Evolutionary conservation across 1,140 invertebrate genomes (phyloP).

Genomic region (Pararge aegeria): DNA sequence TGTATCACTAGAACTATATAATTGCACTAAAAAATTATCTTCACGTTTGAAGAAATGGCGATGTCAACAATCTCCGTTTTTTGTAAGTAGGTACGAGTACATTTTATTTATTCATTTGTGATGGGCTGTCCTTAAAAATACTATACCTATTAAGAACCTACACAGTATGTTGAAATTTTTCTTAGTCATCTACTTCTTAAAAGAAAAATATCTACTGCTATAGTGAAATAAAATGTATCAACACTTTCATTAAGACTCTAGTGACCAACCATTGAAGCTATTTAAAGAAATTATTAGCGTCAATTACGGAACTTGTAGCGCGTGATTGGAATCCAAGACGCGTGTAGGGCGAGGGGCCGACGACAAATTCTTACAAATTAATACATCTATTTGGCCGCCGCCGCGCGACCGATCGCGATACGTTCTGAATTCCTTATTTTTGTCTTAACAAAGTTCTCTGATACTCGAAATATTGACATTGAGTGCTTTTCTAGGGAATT

Average conservation of each 20-base stretch:
- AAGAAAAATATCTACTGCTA: too few species aligned
- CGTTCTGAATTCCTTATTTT: constrained; percentile 71
- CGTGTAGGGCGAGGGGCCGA: constrained; percentile 54
- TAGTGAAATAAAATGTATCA: too few species aligned
- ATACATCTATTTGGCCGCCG: constrained; percentile 68
- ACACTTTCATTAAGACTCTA: constrained; percentile 15
- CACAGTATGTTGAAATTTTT: too few species aligned
- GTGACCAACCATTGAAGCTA: constrained; percentile 40
- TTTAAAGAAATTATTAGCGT: constrained; percentile 78
- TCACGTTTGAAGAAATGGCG: too few species aligned
- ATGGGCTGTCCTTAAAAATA: too few species aligned
- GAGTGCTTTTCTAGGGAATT: constrained; percentile 26
- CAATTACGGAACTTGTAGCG: constrained; percentile 76
- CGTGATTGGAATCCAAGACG: constrained; percentile 74
- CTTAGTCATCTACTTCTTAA: too few species aligned
- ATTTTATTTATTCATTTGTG: too few species aligned
- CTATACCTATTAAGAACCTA: too few species aligned
- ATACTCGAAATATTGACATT: constrained; percentile 38
- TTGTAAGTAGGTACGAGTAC: too few species aligned
- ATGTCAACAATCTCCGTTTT: too few species aligned
- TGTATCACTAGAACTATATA: too few species aligned
- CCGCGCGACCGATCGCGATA: constrained; percentile 58
- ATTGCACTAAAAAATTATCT: too few species aligned
- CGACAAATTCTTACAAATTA: constrained; percentile 80
- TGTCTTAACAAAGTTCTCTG: constrained; percentile 48